A percentile compares a stretch with the other conserved stretches of the same genome.
phyloP scores from a whole-genome alignment of 2,113 vertebrate genomes.

The Athene noctua region DNA sequence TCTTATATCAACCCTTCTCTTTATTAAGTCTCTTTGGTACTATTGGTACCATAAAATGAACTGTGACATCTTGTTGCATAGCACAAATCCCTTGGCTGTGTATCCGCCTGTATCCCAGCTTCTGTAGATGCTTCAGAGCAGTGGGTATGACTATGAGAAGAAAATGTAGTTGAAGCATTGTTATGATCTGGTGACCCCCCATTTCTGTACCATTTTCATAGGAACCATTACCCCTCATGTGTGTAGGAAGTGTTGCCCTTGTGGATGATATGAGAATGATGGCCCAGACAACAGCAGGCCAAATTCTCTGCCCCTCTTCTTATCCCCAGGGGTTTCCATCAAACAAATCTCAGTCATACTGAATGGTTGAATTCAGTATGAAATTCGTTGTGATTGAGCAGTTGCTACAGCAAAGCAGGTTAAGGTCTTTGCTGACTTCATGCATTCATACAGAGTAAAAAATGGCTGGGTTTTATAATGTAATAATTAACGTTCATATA shows the following conservation, averaged over 20 bases:
- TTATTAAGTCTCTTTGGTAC: neutral
- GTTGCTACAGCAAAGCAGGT: neutral
- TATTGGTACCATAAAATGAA: neutral
- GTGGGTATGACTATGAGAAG: neutral
- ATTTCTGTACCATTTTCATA: neutral
- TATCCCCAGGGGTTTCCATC: neutral
- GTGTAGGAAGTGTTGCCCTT: neutral
- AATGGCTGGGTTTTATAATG: neutral
- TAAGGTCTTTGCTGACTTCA: neutral
- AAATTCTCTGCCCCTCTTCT: neutral
- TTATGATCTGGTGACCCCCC: neutral
- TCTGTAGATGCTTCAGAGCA: neutral
- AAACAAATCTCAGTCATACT: neutral
- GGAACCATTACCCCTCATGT: neutral
- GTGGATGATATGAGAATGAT: neutral
- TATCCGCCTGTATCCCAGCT: neutral
- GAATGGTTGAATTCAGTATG: neutral
- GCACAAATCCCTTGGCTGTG: neutral
- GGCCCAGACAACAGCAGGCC: neutral
- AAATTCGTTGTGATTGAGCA: neutral
- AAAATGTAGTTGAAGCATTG: neutral
- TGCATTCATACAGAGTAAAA: neutral
- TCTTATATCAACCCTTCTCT: neutral
- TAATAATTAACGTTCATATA: neutral
- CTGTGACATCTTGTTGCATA: neutral